These are phyloP conservation scores for Ophioninae sp. DNA, from an alignment of 2,888 invertebrate genomes.

Conservation along the genomic window DNA sequence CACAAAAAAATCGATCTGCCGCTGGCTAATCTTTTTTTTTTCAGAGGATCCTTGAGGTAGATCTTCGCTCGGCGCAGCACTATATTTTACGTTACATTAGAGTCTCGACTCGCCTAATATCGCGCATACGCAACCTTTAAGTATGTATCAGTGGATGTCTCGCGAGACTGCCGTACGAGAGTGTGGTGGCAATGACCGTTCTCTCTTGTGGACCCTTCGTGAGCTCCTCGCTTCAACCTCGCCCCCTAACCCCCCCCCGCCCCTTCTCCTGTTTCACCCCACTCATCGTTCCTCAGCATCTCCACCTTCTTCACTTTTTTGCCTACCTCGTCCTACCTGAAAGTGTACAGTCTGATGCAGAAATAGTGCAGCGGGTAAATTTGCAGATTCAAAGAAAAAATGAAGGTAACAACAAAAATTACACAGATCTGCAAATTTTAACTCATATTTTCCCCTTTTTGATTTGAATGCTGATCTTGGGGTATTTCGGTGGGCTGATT, in stretches of 20 bases:
- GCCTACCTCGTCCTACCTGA: slow-evolving; percentile 33
- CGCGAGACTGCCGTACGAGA: slow-evolving; percentile 35
- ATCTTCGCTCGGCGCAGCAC: neutral
- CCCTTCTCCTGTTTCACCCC: slow-evolving; percentile 29
- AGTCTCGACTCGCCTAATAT: slow-evolving; percentile 9
- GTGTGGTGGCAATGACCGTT: slow-evolving; percentile 81
- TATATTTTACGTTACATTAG: slow-evolving; percentile 15
- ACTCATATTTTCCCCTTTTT: too few relatives aligned
- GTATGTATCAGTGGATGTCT: slow-evolving; percentile 12
- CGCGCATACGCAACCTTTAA: neutral
- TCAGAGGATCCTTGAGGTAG: neutral
- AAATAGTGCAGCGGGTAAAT: neutral
- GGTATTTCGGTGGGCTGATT: too few relatives aligned
- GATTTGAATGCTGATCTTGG: too few relatives aligned
- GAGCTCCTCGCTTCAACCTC: slow-evolving; percentile 16
- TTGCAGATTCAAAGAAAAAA: neutral
- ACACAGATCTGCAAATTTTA: neutral
- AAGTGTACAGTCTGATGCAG: slow-evolving; percentile 19
- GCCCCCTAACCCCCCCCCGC: slow-evolving; percentile 17
- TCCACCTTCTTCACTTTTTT: slow-evolving; percentile 33
- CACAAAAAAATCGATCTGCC: too few relatives aligned
- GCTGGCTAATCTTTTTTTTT: too few relatives aligned
- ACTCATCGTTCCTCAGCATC: slow-evolving; percentile 7
- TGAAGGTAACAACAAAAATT: neutral
- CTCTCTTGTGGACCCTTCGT: slow-evolving; percentile 66